Percentiles rank a stretch among this genome's conserved stretches.
These are phyloP conservation scores for Malurus melanocephalus DNA, from an alignment of 2,113 vertebrate genomes.

Conservation along the genomic window DNA sequence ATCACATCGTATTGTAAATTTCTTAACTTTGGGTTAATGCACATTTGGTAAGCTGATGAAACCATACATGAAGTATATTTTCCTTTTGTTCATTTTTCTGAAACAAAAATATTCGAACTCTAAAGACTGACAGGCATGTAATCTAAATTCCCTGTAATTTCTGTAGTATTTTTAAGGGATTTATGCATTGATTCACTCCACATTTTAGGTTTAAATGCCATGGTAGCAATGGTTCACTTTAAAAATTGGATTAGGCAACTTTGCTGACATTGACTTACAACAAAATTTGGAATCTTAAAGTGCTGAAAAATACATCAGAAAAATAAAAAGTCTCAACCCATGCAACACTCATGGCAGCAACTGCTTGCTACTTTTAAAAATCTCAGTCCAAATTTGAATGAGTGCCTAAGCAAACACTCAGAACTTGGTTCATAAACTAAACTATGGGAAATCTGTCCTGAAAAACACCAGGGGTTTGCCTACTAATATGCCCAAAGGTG, in stretches of 20 bases:
- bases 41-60: background rate
- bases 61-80: background rate
- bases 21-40: background rate
- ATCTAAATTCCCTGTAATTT: background rate
- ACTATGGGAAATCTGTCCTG: constrained; percentile 35
- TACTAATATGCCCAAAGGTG: constrained; percentile 52
- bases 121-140: background rate
- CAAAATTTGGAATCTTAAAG: background rate
- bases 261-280: background rate
- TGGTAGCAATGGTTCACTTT: background rate
- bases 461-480: constrained; percentile 41
- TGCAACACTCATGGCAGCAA: background rate
- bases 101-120: background rate
- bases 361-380: background rate
- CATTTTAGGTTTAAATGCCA: background rate
- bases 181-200: background rate
- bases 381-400: constrained; percentile 7
- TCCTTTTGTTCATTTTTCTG: constrained; percentile 9
- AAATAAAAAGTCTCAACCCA: background rate
- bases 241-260: background rate
- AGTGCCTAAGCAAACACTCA: constrained; percentile 23
- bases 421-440: constrained; percentile 34
- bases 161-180: background rate
- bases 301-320: background rate
- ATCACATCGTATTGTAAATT: background rate